Evolutionary conservation across 37 sponge, comb jelly and placozoan species (phyloP).

Genomic region (Halisarca cf. caerulea): DNA sequence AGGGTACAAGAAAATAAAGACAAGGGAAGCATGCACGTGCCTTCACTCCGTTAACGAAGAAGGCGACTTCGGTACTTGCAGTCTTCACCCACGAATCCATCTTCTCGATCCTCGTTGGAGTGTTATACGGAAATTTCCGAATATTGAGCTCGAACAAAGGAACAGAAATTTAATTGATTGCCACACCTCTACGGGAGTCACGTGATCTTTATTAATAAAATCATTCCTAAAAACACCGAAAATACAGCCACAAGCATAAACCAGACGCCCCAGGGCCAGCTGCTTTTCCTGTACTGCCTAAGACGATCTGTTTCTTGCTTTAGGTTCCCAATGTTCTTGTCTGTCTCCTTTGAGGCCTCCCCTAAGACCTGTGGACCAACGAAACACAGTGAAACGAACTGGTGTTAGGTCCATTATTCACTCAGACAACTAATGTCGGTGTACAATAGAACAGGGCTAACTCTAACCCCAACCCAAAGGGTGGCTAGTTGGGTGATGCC

Average conservation of each 20-base stretch:
- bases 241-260: conserved; percentile 61
- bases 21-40: conserved; percentile 34
- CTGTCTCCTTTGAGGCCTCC: conserved; percentile 43
- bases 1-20: too few species aligned
- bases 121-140: too few species aligned
- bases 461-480: too few species aligned
- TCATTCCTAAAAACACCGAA: conserved; percentile 68
- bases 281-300: conserved; percentile 42
- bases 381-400: too few species aligned
- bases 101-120: too few species aligned
- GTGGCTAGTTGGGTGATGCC: too few species aligned
- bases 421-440: too few species aligned
- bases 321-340: conserved; percentile 57
- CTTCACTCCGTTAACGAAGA: conserved; percentile 70
- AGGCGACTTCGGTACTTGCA: conserved; percentile 6
- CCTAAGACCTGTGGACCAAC: conserved; percentile 57
- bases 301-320: conserved; percentile 51
- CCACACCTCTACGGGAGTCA: neutral
- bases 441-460: too few species aligned
- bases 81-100: too few species aligned
- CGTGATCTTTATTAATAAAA: conserved; percentile 70
- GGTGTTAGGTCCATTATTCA: too few species aligned
- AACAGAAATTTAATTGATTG: neutral
- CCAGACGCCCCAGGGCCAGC: conserved; percentile 66
- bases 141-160: too few species aligned